These are phyloP conservation scores for Drosophila kambysellisi DNA, from an alignment of 2,888 invertebrate genomes.

Conservation along the genomic window DNA sequence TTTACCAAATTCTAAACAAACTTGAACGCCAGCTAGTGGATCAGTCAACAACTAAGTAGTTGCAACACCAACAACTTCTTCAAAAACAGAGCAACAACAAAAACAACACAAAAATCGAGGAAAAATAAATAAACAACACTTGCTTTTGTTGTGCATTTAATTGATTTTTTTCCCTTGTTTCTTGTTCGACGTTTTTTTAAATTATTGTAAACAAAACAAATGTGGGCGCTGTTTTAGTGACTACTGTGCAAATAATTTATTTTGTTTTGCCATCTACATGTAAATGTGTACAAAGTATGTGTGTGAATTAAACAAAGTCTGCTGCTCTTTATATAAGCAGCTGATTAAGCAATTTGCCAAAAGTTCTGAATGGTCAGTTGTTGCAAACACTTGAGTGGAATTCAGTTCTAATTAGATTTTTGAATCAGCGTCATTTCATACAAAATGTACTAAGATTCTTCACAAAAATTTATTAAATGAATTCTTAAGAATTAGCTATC, in stretches of 20 bases:
- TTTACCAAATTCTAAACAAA: constrained; percentile 37
- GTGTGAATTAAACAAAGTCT: constrained; percentile 15
- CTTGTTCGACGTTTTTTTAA: constrained; percentile 63
- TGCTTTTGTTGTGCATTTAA: constrained; percentile 38
- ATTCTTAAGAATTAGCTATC: background rate
- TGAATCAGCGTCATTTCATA: background rate
- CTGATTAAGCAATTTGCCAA: constrained; percentile 44
- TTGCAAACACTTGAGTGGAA: constrained; percentile 26
- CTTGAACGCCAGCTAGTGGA: constrained; percentile 9
- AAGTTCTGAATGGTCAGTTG: constrained; percentile 25
- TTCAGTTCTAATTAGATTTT: background rate
- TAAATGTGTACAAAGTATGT: background rate
- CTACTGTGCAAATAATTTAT: constrained; percentile 68
- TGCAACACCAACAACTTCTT: constrained; percentile 16
- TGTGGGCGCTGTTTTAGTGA: constrained; percentile 67
- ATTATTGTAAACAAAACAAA: constrained; percentile 73
- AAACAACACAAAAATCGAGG: background rate
- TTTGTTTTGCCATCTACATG: constrained; percentile 13
- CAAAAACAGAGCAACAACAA: constrained; percentile 6
- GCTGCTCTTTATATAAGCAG: constrained; percentile 39
- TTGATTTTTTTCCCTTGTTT: constrained; percentile 27
- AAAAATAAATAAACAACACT: constrained; percentile 47
- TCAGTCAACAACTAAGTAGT: constrained; percentile 35
- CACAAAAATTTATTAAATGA: background rate
- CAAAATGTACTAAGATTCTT: background rate